These are phyloP conservation scores for Pagetopsis macropterus DNA, from an alignment of 2,797 vertebrate genomes.

Conservation along the genomic window DNA sequence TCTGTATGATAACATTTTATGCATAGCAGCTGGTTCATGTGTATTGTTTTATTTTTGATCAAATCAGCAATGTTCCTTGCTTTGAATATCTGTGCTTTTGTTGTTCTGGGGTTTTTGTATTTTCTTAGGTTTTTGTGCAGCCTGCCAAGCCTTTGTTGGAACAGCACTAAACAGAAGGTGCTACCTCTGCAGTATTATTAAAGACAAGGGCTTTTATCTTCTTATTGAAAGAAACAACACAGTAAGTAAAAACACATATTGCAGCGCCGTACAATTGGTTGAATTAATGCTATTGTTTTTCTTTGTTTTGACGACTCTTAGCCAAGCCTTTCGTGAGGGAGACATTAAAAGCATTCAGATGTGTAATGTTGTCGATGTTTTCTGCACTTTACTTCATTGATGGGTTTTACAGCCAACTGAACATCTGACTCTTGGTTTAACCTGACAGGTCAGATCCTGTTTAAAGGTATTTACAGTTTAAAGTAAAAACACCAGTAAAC, in stretches of 20 bases:
- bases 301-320: neutral
- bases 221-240: neutral
- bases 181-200: neutral
- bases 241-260: neutral
- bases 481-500: slow-evolving; percentile 37
- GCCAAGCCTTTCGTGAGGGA: slow-evolving; percentile 7
- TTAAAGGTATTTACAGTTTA: slow-evolving; percentile 45
- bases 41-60: neutral
- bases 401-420: slow-evolving; percentile 7
- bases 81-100: neutral
- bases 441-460: slow-evolving; percentile 46
- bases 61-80: neutral
- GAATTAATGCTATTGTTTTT: neutral
- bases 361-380: slow-evolving; percentile 4
- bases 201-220: neutral
- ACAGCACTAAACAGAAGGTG: slow-evolving; percentile 4
- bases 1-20: neutral
- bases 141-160: neutral
- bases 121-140: neutral
- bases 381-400: slow-evolving; percentile 15
- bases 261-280: neutral
- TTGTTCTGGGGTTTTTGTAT: neutral
- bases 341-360: neutral
- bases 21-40: neutral
- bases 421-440: slow-evolving; percentile 30